Evolutionary conservation across 2,888 invertebrate species (phyloP).

Genomic region (Xestia sexstrigata): DNA sequence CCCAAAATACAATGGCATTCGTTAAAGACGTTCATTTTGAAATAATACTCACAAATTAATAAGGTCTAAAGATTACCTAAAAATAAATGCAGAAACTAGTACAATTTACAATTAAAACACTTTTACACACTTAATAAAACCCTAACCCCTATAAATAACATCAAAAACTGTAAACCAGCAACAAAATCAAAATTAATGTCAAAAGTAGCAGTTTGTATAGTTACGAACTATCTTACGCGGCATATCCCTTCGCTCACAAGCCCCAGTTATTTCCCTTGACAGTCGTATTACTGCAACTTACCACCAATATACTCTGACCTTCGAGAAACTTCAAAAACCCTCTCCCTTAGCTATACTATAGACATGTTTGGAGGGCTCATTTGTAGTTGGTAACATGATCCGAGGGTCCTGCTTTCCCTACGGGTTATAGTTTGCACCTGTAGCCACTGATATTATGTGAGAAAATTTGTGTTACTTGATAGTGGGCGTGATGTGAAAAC

Average conservation of each 20-base stretch:
- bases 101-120: neutral
- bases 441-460: conserved; percentile 86
- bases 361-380: conserved; percentile 76
- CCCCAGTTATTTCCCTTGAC: conserved; percentile 86
- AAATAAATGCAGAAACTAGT: neutral
- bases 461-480: conserved; percentile 83
- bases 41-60: too few relatives aligned
- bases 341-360: conserved; percentile 9
- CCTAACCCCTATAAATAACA: conserved; percentile 30
- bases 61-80: neutral
- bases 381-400: conserved; percentile 79
- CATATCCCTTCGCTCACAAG: conserved; percentile 78
- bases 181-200: conserved; percentile 71
- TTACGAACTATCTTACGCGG: conserved; percentile 75
- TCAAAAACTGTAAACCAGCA: conserved; percentile 36
- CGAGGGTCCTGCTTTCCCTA: conserved; percentile 81
- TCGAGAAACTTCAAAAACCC: conserved; percentile 59
- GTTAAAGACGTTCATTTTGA: too few relatives aligned
- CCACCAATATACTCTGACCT: conserved; percentile 79
- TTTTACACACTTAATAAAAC: neutral
- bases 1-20: neutral
- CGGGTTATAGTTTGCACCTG: conserved; percentile 88
- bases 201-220: conserved; percentile 68
- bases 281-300: conserved; percentile 84
- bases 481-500: conserved; percentile 59